Conservation (phyloP, 2,797 vertebrate species). For the Gymnoscopelus microlampas region DNA sequence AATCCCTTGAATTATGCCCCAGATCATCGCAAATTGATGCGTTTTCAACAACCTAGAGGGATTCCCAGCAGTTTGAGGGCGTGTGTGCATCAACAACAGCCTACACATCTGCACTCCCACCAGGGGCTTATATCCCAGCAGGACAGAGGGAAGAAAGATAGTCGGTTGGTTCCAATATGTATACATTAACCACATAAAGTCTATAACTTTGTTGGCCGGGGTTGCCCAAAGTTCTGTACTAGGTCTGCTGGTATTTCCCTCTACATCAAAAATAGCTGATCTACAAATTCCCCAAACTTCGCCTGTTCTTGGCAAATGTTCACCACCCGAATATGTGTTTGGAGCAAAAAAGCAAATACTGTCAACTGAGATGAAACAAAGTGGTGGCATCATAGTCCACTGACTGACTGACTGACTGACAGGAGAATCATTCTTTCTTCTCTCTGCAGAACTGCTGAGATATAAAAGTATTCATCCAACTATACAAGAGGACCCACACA, state of each 20-base stretch:
- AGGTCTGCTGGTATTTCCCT: too few species aligned
- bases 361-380: neutral
- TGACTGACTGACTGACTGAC: neutral
- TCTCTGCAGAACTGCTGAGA: neutral
- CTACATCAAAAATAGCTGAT: too few species aligned
- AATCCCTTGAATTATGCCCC: constrained; percentile 55
- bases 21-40: constrained; percentile 63
- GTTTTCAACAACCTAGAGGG: constrained; percentile 43
- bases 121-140: constrained; percentile 49
- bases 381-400: neutral
- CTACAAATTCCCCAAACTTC: neutral
- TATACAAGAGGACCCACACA: constrained; percentile 15
- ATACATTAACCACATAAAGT: too few species aligned
- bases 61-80: constrained; percentile 47
- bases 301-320: neutral
- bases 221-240: too few species aligned
- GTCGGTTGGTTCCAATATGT: constrained; percentile 1
- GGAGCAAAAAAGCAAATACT: constrained; percentile 9
- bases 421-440: neutral
- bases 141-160: constrained; percentile 8
- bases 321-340: too few species aligned
- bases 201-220: neutral
- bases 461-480: constrained; percentile 23
- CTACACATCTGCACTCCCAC: constrained; percentile 57
- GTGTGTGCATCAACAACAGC: constrained; percentile 17